Percentiles rank a stretch among this genome's conserved stretches.
Evolutionary conservation across 92 coral and sea anemone species (phyloP).

Genomic region (Palythoa grandis): DNA sequence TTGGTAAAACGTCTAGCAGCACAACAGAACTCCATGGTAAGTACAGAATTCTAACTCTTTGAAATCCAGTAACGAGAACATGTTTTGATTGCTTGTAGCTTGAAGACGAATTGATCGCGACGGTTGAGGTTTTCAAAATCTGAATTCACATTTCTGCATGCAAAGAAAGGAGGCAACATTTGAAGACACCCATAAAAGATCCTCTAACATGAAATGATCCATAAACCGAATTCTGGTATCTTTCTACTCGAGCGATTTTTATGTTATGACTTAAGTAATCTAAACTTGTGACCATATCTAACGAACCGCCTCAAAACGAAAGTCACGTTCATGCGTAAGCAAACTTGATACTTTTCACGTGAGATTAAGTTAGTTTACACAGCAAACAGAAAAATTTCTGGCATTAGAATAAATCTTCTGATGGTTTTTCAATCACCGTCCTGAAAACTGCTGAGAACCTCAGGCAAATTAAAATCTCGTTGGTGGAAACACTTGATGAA

Average conservation of each 20-base stretch:
- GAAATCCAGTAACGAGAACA: not conserved
- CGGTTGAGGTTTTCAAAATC: not conserved
- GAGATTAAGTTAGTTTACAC: not conserved
- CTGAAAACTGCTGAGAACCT: not conserved
- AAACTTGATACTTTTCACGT: not conserved
- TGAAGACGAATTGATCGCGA: not conserved
- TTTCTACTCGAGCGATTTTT: not conserved
- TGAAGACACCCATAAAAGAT: not conserved
- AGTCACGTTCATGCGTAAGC: not conserved
- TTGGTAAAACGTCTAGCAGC: not conserved
- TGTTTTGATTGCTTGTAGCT: not conserved
- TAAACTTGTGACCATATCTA: not conserved
- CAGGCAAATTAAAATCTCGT: not conserved
- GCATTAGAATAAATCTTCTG: not conserved
- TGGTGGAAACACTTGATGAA: not conserved
- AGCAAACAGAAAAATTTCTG: not conserved
- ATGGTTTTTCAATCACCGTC: not conserved
- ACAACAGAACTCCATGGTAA: slow-evolving; percentile 36
- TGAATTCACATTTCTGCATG: not conserved
- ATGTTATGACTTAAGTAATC: not conserved
- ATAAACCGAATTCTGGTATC: not conserved
- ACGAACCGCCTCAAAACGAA: not conserved
- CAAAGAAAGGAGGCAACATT: not conserved
- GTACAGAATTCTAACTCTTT: not conserved
- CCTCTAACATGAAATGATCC: not conserved